Conservation (phyloP, 2,888 invertebrate species). For the Campaea margaritaria region DNA sequence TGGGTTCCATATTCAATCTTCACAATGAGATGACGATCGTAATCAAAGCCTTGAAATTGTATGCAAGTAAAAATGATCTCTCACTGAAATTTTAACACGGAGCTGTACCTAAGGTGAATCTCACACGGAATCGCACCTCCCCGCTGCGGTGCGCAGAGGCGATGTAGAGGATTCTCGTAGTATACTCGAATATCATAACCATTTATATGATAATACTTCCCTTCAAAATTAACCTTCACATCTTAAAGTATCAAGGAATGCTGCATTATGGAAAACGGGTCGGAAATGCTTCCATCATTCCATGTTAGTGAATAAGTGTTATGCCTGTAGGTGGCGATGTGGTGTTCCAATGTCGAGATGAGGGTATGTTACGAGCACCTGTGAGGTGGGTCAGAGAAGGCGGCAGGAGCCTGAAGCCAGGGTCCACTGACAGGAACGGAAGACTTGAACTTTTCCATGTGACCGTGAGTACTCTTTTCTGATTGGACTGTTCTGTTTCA, state of each 20-base stretch:
- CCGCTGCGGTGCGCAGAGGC: too few relatives aligned
- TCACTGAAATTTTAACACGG: too few relatives aligned
- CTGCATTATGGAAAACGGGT: constrained; percentile 29
- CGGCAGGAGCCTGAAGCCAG: constrained; percentile 89
- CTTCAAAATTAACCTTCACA: constrained; percentile 6
- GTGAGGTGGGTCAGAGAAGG: constrained; percentile 91
- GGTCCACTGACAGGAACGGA: constrained; percentile 90
- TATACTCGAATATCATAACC: too few relatives aligned
- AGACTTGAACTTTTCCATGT: constrained; percentile 95
- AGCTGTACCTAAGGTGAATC: too few relatives aligned
- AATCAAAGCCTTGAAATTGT: too few relatives aligned
- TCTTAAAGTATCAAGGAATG: constrained; percentile 26
- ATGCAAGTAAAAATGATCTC: too few relatives aligned
- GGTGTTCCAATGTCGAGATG: constrained; percentile 96
- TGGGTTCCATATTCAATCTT: too few relatives aligned
- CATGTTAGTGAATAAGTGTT: constrained; percentile 15
- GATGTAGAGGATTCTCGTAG: too few relatives aligned
- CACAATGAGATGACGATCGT: too few relatives aligned
- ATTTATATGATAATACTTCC: neutral
- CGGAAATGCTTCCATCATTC: constrained; percentile 1
- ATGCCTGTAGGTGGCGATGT: constrained; percentile 92
- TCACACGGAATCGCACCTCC: too few relatives aligned
- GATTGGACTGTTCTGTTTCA: neutral
- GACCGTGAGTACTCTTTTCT: constrained; percentile 74
- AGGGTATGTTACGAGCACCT: constrained; percentile 90